phyloP scores from a whole-genome alignment of 1,140 invertebrate genomes.

The Mya arenaria region DNA sequence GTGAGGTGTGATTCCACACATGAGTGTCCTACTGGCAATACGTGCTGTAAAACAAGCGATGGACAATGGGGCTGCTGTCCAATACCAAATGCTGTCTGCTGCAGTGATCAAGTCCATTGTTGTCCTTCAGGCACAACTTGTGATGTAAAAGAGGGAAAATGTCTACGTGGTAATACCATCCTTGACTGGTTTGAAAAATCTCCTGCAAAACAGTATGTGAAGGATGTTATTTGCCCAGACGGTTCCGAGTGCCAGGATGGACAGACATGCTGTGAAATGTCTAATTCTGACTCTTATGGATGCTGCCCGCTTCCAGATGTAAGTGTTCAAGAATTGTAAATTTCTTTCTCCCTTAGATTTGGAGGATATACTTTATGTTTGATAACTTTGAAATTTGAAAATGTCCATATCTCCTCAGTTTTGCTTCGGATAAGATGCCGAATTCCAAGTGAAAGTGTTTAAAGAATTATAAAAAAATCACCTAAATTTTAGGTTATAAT shows the following conservation, averaged over 20 bases:
- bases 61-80: constrained; percentile 69
- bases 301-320: constrained; percentile 76
- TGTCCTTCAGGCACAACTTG: constrained; percentile 69
- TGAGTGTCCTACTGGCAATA: constrained; percentile 62
- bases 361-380: too few relatives aligned
- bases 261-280: constrained; percentile 79
- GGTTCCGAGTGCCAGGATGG: constrained; percentile 74
- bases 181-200: constrained; percentile 57
- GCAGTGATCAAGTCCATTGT: constrained; percentile 67
- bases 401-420: too few relatives aligned
- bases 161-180: constrained; percentile 18
- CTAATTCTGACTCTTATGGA: constrained; percentile 68
- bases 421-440: too few relatives aligned
- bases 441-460: too few relatives aligned
- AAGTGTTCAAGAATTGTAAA: constrained; percentile 17
- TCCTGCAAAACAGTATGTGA: constrained; percentile 12
- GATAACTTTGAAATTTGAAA: too few relatives aligned
- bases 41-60: constrained; percentile 64
- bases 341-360: too few relatives aligned
- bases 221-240: constrained; percentile 64
- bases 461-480: too few relatives aligned
- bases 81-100: constrained; percentile 62
- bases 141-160: constrained; percentile 61
- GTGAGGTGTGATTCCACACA: constrained; percentile 56
- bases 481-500: too few relatives aligned